phyloP scores from a whole-genome alignment of 2,888 invertebrate genomes.

The Xylota segnis region DNA sequence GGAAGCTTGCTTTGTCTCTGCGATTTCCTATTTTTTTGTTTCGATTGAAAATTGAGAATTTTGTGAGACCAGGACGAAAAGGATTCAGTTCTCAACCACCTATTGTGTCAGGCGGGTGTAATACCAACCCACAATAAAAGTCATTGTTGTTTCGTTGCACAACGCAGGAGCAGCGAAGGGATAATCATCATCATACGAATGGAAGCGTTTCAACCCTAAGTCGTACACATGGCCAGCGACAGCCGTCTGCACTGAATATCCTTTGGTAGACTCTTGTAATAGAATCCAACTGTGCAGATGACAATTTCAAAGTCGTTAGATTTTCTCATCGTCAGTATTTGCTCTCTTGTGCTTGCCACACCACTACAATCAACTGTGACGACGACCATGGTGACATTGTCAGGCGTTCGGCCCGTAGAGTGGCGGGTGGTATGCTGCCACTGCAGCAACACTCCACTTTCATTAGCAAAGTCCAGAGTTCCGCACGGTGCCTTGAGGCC shows the following conservation, averaged over 20 bases:
- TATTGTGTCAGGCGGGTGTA: constrained; percentile 19
- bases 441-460: constrained; percentile 38
- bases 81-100: constrained; percentile 53
- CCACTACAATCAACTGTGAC: constrained; percentile 11
- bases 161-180: constrained; percentile 14
- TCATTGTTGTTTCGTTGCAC: constrained; percentile 47
- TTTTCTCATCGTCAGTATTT: constrained; percentile 56
- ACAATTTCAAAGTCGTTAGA: constrained; percentile 67
- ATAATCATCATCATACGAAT: constrained; percentile 57
- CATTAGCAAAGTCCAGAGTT: constrained; percentile 37
- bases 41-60: constrained; percentile 56
- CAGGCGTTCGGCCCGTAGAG: constrained; percentile 30
- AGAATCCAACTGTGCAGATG: constrained; percentile 70
- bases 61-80: constrained; percentile 30
- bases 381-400: constrained; percentile 38
- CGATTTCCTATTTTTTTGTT: constrained; percentile 2
- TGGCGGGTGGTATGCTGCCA: not conserved
- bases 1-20: constrained; percentile 1
- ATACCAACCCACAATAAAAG: constrained; percentile 50
- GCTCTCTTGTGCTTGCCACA: constrained; percentile 50
- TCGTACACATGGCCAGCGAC: constrained; percentile 31
- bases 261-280: constrained; percentile 59
- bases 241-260: constrained; percentile 49
- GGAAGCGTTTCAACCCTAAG: constrained; percentile 35
- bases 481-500: constrained; percentile 35